These are phyloP conservation scores for Ciconia stormi DNA, from an alignment of 2,113 vertebrate genomes.

Conservation along the genomic window DNA sequence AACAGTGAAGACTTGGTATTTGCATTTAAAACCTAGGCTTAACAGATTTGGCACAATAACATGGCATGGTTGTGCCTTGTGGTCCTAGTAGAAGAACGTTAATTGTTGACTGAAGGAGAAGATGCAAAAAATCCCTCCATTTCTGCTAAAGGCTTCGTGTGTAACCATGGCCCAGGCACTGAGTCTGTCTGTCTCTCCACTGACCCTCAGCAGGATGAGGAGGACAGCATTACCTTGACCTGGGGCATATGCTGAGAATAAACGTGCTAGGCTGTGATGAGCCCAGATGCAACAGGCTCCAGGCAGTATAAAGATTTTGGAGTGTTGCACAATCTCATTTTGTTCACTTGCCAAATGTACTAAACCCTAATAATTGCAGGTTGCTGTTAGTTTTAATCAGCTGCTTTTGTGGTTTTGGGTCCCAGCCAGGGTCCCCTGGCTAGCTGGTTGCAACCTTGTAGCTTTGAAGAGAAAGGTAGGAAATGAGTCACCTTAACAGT, in stretches of 20 bases:
- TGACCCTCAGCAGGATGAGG: not conserved
- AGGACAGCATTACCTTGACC: not conserved
- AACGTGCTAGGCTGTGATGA: rapidly evolving
- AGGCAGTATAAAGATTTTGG: not conserved
- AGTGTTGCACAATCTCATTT: not conserved
- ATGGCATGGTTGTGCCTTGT: not conserved
- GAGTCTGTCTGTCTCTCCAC: not conserved
- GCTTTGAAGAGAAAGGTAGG: not conserved
- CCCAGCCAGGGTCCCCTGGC: not conserved
- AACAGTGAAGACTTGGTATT: not conserved
- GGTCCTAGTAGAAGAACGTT: not conserved
- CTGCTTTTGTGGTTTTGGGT: not conserved
- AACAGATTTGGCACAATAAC: not conserved
- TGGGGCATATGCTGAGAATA: not conserved
- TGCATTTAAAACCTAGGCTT: not conserved
- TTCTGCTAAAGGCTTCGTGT: not conserved
- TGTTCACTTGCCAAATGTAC: not conserved
- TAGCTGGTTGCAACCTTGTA: not conserved
- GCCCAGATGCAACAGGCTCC: not conserved
- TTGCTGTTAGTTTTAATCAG: not conserved
- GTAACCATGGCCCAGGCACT: not conserved
- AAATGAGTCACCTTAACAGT: rapidly evolving
- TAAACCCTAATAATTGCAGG: not conserved
- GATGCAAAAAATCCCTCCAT: not conserved
- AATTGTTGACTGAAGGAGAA: not conserved